A percentile compares a stretch with the other conserved stretches of the same genome.
Evolutionary conservation across 1,140 invertebrate genomes (phyloP).

Genomic region (Aricia agestis): DNA sequence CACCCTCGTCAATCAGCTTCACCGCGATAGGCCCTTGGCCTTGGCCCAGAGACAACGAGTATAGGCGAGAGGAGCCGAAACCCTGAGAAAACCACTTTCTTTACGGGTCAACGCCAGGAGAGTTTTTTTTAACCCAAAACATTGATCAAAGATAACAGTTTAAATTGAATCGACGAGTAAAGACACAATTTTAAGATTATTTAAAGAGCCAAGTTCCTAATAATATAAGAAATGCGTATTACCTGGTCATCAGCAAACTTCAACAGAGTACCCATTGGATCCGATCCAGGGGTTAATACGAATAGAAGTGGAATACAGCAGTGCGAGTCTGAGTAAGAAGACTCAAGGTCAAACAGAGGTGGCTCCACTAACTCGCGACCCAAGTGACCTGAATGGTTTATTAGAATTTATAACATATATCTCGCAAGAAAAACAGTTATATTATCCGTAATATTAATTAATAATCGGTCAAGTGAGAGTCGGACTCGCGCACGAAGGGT

Average conservation of each 20-base stretch:
- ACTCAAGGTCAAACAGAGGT: conserved; percentile 90
- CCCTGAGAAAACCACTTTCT: conserved; percentile 70
- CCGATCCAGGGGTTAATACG: conserved; percentile 93
- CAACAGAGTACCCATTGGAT: conserved; percentile 90
- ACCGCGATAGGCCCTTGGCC: conserved; percentile 95
- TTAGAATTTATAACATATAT: too few species aligned
- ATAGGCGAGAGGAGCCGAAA: conserved; percentile 87
- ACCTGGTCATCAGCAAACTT: conserved; percentile 93
- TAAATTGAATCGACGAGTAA: too few species aligned
- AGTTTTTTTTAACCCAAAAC: too few species aligned
- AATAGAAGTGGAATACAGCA: conserved; percentile 92
- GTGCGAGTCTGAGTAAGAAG: conserved; percentile 90
- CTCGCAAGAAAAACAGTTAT: too few species aligned
- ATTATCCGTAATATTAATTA: too few species aligned
- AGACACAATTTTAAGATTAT: too few species aligned
- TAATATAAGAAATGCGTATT: neutral
- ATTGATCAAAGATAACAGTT: too few species aligned
- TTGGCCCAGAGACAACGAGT: conserved; percentile 94
- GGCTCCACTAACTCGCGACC: conserved; percentile 90
- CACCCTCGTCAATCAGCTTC: conserved; percentile 90
- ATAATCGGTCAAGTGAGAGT: too few species aligned
- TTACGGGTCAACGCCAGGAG: too few species aligned
- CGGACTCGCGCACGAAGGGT: too few species aligned
- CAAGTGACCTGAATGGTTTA: conserved; percentile 64
- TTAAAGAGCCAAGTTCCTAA: neutral